Percentiles rank a stretch among this genome's conserved stretches.
Conservation (phyloP, 1,140 invertebrate genomes). For the Alviniconcha marisindica region DNA sequence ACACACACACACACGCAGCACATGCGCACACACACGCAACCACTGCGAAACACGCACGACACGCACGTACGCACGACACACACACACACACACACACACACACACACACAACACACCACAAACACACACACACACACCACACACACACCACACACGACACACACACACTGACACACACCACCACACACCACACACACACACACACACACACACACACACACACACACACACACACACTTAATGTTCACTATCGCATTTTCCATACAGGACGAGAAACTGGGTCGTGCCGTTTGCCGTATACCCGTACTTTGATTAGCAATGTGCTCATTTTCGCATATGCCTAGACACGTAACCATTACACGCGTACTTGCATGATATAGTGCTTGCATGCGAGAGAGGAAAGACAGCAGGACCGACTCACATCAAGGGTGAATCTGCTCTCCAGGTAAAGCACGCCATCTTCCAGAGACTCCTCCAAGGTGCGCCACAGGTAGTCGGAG, state of each 20-base stretch:
- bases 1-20: neutral
- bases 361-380: too few relatives aligned
- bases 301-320: too few relatives aligned
- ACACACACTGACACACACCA: neutral
- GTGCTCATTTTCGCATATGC: too few relatives aligned
- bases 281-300: too few relatives aligned
- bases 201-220: neutral
- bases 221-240: neutral
- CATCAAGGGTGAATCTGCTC: conserved; percentile 76
- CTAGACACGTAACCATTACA: too few relatives aligned
- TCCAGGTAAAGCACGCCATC: conserved; percentile 90
- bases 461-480: conserved; percentile 83
- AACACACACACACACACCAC: neutral
- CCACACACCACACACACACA: neutral
- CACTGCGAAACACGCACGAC: neutral
- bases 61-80: neutral
- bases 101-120: neutral
- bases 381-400: too few relatives aligned
- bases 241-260: neutral
- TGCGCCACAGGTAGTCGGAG: conserved; percentile 83
- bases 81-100: neutral
- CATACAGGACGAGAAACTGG: too few relatives aligned
- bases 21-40: neutral
- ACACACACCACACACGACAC: neutral
- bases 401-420: too few relatives aligned